Conservation (phyloP, 2,888 invertebrate species). For the Andrena minutula region DNA sequence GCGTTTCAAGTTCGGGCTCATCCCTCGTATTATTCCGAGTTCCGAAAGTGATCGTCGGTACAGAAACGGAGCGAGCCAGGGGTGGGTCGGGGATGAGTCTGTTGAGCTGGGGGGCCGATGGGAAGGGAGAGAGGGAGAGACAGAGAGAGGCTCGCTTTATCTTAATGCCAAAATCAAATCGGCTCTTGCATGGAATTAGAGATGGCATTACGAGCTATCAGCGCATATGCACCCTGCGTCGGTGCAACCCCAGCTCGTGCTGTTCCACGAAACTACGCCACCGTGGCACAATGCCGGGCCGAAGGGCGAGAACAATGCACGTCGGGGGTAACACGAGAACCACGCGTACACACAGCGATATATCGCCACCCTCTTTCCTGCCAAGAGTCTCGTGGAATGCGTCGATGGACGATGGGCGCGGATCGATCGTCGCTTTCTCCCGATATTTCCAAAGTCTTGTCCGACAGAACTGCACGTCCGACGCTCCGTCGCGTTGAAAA, state of each 20-base stretch:
- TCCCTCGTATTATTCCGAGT: slow-evolving; percentile 64
- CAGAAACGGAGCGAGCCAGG: slow-evolving; percentile 35
- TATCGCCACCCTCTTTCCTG: slow-evolving; percentile 78
- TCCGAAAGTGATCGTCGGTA: slow-evolving; percentile 54
- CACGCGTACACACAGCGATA: slow-evolving; percentile 81
- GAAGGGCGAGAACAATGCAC: slow-evolving; percentile 83
- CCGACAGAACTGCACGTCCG: no score
- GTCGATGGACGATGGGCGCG: slow-evolving; percentile 18
- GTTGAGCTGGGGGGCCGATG: slow-evolving; percentile 7
- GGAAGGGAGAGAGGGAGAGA: slow-evolving; percentile 17
- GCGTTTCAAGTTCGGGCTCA: slow-evolving; percentile 63
- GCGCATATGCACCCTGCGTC: slow-evolving; percentile 82
- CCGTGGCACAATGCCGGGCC: slow-evolving; percentile 78
- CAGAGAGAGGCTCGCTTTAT: slow-evolving; percentile 78
- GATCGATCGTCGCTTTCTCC: slow-evolving; percentile 21
- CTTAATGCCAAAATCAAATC: slow-evolving; percentile 85
- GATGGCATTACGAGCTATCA: slow-evolving; percentile 84
- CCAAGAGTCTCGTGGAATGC: slow-evolving; percentile 62
- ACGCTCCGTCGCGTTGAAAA: no score
- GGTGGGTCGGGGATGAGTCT: slow-evolving; percentile 41
- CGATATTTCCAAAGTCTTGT: neutral
- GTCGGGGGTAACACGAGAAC: slow-evolving; percentile 82
- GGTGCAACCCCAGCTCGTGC: slow-evolving; percentile 59
- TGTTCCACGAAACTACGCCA: slow-evolving; percentile 68
- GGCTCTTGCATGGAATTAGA: slow-evolving; percentile 84